Evolutionary conservation across 1,140 invertebrate species (phyloP), one percentile per base, ranked within the genome.

Genomic region (Manduca sexta): DNA sequence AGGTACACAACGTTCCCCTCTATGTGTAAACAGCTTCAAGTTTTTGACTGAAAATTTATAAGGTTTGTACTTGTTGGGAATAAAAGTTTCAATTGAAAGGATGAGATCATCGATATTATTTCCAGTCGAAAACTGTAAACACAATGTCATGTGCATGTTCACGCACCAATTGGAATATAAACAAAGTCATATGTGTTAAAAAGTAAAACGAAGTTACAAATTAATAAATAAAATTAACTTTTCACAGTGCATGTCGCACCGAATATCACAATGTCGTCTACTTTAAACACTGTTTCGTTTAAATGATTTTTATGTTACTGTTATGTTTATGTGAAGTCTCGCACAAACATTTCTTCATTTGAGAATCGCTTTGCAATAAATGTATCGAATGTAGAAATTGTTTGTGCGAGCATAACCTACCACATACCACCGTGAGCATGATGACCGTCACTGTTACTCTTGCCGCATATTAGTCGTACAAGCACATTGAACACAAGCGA

Each of bases 1-100:
- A 97, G 95, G 97, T 98, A 88, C 89, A 53, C 14, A 21, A 43
- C 37, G 15, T 3, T 34, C 8, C n/a, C 10, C 8, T 46, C 13
- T 16, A 52, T 45, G 18, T 44, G 33, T 26, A 35, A 38, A 31
- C 18, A 17, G 38, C 33, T 50, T 46, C 42, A 38, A 17, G 21
- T 49, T 54, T 59, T 59, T 48, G 45, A 54, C 48, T 54, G 56
- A 17, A 54, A 59, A 50, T 50, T n/a, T 34, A n/a, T n/a, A n/a
- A 7, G 13, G 4, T 5, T 11, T 7, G 26, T 21, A 21, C 14
- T 14, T 10, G 4, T 14, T 38, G 8, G 4, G 3, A 38, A 14
- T 1, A 13, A 10, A 14, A 38, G 15, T 26, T 26, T 15, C 13
- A 14, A 38, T 3, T 6, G 8, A 38, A 14, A 4, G 37, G 15